Base-by-base conservation (phyloP, 2,113 vertebrate genomes). In the Uropsilus gracilis region DNA sequence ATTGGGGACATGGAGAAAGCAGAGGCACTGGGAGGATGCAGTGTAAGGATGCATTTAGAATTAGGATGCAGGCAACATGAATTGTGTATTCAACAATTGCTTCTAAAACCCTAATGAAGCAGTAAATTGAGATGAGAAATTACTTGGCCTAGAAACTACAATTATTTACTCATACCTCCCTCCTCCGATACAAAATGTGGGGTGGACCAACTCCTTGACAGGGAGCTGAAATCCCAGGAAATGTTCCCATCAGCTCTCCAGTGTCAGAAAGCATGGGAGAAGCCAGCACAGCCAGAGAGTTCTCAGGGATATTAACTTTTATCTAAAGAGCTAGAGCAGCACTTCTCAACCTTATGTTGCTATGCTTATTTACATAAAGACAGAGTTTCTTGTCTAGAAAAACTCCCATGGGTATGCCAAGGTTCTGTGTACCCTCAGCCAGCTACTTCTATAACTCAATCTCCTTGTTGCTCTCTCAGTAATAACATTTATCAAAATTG, bases 311-410 rank as follows among this genome's bases (percentile, higher is more conserved):
- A 94, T 80, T 93, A 91, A 55, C 78, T 91, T 71, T 80, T 39
- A 75, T 89, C 64, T 76, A 57, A 93, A 28, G 75, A 96, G 34
- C 69, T 37, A 69, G 48, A 89, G 20, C 37, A 89, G 89, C 57
- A 39, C 18, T 86, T 83, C 86, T 85, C 57, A 71, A n/a, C 32
- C 68, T 94, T 86, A 42, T 76, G 75, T 24, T 80, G 89, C 75
- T 50, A 30, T 34, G 44, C 61, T 46, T 8, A 87, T 94, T 95
- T 86, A 55, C 87, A 86, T 93, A 95, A 94, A 84, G 73, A 95
- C 87, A 78, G 84, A 61, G 1, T 78, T 89, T 71, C 53, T 77
- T 30, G 18, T 50, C 46, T 68, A 91, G 86, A 17, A 34, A 94
- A 3, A 69, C 59, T 89, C 89, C 24, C 18, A 0, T 6, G 64